Conservation (phyloP, 2,113 vertebrate species). For the Bambusicola thoracicus region DNA sequence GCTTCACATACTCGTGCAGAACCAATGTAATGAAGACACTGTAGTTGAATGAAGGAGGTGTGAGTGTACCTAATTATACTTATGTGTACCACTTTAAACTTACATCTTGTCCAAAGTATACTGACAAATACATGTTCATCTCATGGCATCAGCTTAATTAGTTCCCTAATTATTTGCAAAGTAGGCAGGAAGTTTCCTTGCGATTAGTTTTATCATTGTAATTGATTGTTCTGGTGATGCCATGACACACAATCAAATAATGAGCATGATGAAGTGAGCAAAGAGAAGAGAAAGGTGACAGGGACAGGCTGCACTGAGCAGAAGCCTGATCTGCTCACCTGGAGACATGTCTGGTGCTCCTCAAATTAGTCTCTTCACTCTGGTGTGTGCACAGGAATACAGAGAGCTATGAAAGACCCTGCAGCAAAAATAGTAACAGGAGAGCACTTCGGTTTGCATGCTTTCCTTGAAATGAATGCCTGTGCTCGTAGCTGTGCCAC, state of each 20-base stretch:
- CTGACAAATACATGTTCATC: background rate
- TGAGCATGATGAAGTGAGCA: background rate
- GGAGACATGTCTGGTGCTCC: background rate
- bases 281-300: background rate
- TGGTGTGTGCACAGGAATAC: background rate
- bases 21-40: background rate
- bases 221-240: background rate
- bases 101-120: background rate
- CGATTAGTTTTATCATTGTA: background rate
- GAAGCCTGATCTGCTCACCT: background rate
- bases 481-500: accelerated
- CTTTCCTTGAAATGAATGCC: background rate
- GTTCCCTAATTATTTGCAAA: background rate
- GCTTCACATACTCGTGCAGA: background rate
- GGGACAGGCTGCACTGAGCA: background rate
- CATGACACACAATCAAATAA: background rate
- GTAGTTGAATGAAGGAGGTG: background rate
- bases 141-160: background rate
- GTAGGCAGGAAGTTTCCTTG: background rate
- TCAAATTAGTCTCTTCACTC: background rate
- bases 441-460: background rate
- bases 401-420: background rate
- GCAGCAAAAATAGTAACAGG: accelerated
- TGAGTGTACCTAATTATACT: background rate
- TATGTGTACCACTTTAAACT: background rate